phyloP scores from a whole-genome alignment of 2,113 vertebrate genomes.

The Trochalopteron elliotii region DNA sequence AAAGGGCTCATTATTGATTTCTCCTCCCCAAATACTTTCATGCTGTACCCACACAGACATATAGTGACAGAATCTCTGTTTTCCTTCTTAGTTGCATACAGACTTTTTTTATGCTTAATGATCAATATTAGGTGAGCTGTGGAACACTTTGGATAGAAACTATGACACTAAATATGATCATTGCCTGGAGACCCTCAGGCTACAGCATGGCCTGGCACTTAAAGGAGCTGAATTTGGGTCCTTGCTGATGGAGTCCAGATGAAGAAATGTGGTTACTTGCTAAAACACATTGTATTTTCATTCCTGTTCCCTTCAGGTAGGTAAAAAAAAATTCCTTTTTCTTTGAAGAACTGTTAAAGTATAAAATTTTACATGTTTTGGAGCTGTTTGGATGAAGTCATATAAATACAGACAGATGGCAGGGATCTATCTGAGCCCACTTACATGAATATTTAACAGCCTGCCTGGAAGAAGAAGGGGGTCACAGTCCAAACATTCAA shows the following conservation, averaged over 20 bases:
- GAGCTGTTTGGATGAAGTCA: background rate
- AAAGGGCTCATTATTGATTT: background rate
- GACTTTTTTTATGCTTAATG: background rate
- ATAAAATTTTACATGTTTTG: background rate
- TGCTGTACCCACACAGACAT: background rate
- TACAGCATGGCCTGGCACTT: background rate
- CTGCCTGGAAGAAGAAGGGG: slow-evolving; percentile 13
- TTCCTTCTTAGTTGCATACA: background rate
- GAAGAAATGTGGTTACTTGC: background rate
- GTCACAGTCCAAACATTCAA: slow-evolving; percentile 35
- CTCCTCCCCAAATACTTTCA: background rate
- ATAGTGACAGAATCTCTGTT: background rate
- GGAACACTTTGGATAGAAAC: background rate
- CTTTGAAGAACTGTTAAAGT: background rate
- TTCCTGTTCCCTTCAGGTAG: background rate
- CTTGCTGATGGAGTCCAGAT: background rate
- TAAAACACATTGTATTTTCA: background rate
- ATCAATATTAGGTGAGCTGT: background rate
- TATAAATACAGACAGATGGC: slow-evolving; percentile 34
- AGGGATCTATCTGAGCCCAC: slow-evolving; percentile 10
- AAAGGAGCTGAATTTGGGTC: background rate
- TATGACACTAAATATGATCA: background rate
- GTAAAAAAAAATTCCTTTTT: background rate
- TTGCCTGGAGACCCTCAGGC: background rate
- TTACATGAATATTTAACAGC: slow-evolving; percentile 51